phyloP scores from a whole-genome alignment of 2,797 vertebrate species.

The Alcedo quadribrachys region DNA sequence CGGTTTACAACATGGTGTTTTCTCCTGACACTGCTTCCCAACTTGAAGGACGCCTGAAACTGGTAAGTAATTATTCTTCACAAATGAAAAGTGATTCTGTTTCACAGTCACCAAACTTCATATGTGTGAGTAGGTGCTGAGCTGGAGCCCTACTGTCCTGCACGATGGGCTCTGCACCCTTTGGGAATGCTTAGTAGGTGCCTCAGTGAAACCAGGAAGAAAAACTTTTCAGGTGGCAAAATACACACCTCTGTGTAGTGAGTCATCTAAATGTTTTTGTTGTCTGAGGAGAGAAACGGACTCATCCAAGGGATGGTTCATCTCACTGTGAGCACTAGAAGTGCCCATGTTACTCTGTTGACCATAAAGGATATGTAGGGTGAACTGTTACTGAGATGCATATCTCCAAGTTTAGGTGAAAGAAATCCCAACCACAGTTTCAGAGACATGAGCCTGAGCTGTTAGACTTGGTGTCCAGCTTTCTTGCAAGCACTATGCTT shows the following conservation, averaged over 20 bases:
- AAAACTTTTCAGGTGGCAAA: neutral
- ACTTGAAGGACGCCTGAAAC: neutral
- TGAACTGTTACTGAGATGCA: neutral
- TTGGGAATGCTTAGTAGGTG: neutral
- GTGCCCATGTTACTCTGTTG: neutral
- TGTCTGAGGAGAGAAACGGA: neutral
- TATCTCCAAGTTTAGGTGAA: neutral
- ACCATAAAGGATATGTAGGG: neutral
- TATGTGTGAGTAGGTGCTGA: rapidly evolving
- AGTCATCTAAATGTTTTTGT: neutral
- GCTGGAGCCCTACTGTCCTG: neutral
- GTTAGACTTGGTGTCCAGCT: neutral
- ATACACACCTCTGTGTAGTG: neutral
- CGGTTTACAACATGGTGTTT: neutral
- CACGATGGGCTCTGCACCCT: rapidly evolving
- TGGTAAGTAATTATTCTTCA: neutral
- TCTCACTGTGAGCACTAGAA: neutral
- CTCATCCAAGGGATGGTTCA: neutral
- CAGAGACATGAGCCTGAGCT: rapidly evolving
- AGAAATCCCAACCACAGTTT: neutral
- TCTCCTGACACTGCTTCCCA: neutral
- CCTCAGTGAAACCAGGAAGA: neutral
- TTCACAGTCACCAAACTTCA: neutral
- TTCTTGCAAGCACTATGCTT: neutral
- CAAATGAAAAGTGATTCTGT: neutral